phyloP scores from a whole-genome alignment of 2,888 invertebrate genomes.

The Hemistola chrysoprasaria region DNA sequence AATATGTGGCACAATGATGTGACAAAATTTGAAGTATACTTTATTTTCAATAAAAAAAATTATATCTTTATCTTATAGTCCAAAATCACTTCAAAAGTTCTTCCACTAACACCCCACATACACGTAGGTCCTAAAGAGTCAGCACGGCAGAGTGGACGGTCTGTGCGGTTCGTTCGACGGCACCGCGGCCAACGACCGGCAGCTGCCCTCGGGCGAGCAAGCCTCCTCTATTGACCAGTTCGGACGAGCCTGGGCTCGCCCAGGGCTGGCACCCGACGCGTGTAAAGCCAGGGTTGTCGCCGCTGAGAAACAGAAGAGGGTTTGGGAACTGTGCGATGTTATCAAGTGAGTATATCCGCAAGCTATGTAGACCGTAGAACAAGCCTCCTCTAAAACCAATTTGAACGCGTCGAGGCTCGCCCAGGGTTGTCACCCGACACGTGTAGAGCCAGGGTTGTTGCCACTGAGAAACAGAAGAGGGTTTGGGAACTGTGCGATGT shows the following conservation, averaged over 20 bases:
- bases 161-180: conserved; percentile 91
- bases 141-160: conserved; percentile 86
- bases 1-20: no score
- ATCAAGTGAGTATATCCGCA: conserved; percentile 84
- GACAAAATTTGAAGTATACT: no score
- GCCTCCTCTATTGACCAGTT: conserved; percentile 86
- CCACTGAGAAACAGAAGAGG: conserved; percentile 82
- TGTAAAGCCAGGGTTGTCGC: conserved; percentile 85
- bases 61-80: no score
- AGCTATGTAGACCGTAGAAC: conserved; percentile 82
- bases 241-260: conserved; percentile 88
- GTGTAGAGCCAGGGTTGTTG: conserved; percentile 85
- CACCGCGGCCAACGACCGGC: conserved; percentile 85
- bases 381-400: conserved; percentile 82
- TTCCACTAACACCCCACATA: no score
- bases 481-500: conserved; percentile 86
- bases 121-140: conserved; percentile 79
- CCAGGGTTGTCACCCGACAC: conserved; percentile 66
- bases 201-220: conserved; percentile 85
- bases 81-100: no score
- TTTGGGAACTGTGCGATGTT: conserved; percentile 85
- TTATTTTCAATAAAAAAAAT: no score
- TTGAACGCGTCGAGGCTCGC: conserved; percentile 89
- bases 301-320: conserved; percentile 82
- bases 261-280: conserved; percentile 62